Base-by-base conservation (phyloP, 1,140 invertebrate genomes). In the Tetramorium simillimum region DNA sequence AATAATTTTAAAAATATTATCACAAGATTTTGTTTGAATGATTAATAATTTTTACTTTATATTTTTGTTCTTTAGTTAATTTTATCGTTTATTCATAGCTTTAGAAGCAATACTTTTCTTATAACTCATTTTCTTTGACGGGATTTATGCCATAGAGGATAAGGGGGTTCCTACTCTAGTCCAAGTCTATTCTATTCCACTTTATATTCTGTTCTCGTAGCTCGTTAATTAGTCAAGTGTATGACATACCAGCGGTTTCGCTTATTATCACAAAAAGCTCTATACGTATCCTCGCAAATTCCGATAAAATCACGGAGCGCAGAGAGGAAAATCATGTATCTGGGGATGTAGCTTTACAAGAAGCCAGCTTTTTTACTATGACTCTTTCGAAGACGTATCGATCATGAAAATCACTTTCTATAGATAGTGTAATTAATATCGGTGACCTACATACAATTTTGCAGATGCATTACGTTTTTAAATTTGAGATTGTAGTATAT, bases 311-410 rank as follows among this genome's bases (percentile, higher is more conserved):
- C 63, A 24, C 49, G 63, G 43, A 40, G 46, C 37, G n/a, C 0
- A 69, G n/a, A 81, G 33, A 69, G 46, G 77, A 70, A 40, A 81
- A 6, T 70, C 62, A 21, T 81, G 63, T 81, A 53, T 56, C 46
- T 40, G 77, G 12, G 3, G 16, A 7, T 33, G 24, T 63, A 46
- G 14, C 12, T 81, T 56, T 12, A 21, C n/a, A 16, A 43, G 53
- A 56, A 40, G 6, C 6, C 33, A 21, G 6, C 5, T 16, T 69
- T 53, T 33, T 77, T 9, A 2, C 16, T 2, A 40, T 7, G 10
- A 33, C 0, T 40, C 0, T 80, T 80, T 80, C 46, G 33, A 67
- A 69, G 28, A 65, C 33, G 28, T 69, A 70, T 53, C 16, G 21
- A 56, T 70, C 24, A 18, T 69, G 62, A 80, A 78, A 65, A 80